Base-by-base conservation (phyloP, 2,888 invertebrate species). In the Osmoderma eremita region DNA sequence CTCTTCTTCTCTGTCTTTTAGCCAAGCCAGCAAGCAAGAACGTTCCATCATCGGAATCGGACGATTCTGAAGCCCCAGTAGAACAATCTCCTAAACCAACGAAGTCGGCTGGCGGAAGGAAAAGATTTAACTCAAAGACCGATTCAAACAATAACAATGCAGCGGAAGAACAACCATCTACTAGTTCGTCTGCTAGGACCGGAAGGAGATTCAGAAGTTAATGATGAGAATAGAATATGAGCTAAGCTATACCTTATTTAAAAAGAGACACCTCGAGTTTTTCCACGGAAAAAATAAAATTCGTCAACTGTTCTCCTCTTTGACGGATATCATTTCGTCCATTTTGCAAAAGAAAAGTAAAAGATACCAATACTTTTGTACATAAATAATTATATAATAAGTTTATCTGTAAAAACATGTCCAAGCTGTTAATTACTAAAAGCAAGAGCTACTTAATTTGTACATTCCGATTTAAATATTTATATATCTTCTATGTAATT, bases 131-230 rank as follows among this genome's bases (percentile, higher is more conserved):
- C 67, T 65, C 67, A 13, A 73, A 74, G 53, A 63, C 68, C n/a
- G 76, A 77, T 45, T 71, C 71, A 3, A 71, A 74, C 0, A 58
- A 58, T 30, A 74, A 75, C 10, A 70, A 64, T n/a, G 68, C 64
- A 20, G 70, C 72, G 5, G 49, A 66, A 20, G 73, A 74, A 50
- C 67, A 67, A 22, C 50, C 73, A n/a, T 69, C 76, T 3, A 73
- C 75, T 12, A 64, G 74, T 2, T 72, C 75, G 38, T 75, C 81
- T 2, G 75, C 76, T 18, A 77, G 81, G 73, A 74, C 80, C 30
- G 80, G 79, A 24, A 75, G 82, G 65, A 74, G 81, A 74, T 82
- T 81, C 74, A 79, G 79, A 72, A 79, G 78, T 69, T 81, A 79
- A 75, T 63, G 39, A 58, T 45, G 30, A 49, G 45, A 24, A 51